phyloP scores from a whole-genome alignment of 2,797 vertebrate species.

The Chloroceryle inda region DNA sequence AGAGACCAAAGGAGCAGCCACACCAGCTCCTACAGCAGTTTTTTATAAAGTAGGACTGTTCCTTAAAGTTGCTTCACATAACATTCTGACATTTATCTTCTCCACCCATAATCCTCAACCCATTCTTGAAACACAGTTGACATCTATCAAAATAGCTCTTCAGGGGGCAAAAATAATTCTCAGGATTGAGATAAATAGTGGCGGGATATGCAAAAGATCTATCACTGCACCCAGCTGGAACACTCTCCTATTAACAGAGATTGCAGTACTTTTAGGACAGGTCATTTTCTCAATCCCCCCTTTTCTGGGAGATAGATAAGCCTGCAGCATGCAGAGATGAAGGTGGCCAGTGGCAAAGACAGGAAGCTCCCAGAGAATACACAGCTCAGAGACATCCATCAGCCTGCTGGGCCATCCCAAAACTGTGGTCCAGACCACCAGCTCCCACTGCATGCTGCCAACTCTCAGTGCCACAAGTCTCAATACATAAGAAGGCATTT shows the following conservation, averaged over 20 bases:
- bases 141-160: not conserved
- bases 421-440: not conserved
- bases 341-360: not conserved
- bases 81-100: not conserved
- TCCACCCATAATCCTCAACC: fast-evolving
- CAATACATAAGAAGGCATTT: not conserved
- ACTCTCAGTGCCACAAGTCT: not conserved
- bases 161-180: not conserved
- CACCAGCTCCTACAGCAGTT: not conserved
- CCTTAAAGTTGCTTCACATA: not conserved
- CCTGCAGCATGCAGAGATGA: not conserved
- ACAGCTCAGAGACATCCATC: not conserved
- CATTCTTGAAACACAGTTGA: not conserved
- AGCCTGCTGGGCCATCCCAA: not conserved
- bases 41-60: not conserved
- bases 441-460: not conserved
- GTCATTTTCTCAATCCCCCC: not conserved
- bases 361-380: not conserved
- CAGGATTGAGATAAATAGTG: not conserved
- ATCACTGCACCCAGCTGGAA: not conserved
- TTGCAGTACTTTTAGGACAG: not conserved
- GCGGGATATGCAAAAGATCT: not conserved
- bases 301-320: not conserved
- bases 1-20: not conserved
- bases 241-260: not conserved